phyloP scores from a whole-genome alignment of 1,140 invertebrate species.

The Episyrphus balteatus region DNA sequence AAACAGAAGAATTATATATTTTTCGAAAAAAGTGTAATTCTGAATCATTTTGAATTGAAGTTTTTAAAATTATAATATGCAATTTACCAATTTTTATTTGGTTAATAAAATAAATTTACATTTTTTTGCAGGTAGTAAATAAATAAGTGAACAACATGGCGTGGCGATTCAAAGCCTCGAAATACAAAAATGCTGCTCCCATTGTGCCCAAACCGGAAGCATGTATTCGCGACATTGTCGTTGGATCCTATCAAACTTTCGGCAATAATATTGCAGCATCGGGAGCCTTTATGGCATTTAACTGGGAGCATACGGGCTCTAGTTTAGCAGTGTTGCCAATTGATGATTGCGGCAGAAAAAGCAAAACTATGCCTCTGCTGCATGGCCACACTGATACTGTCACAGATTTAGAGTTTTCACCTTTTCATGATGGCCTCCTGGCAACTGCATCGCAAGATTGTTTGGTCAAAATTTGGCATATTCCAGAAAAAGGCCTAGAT shows the following conservation, averaged over 20 bases:
- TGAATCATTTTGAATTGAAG: too few relatives aligned
- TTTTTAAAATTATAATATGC: too few relatives aligned
- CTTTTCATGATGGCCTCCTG: slow-evolving; percentile 84
- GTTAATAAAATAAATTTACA: too few relatives aligned
- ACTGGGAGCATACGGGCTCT: slow-evolving; percentile 76
- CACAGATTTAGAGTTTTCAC: slow-evolving; percentile 90
- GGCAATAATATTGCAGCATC: slow-evolving; percentile 90
- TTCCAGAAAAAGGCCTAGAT: slow-evolving; percentile 65
- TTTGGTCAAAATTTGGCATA: slow-evolving; percentile 78
- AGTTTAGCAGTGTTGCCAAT: slow-evolving; percentile 76
- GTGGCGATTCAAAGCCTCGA: slow-evolving; percentile 92
- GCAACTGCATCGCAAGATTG: slow-evolving; percentile 86
- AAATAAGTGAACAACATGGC: slow-evolving; percentile 48
- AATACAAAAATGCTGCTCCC: slow-evolving; percentile 92
- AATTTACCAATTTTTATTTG: too few relatives aligned
- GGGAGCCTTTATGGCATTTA: slow-evolving; percentile 85
- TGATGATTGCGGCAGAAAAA: slow-evolving; percentile 75
- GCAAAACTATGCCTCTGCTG: slow-evolving; percentile 69
- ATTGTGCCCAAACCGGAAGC: slow-evolving; percentile 86
- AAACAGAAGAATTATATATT: too few relatives aligned
- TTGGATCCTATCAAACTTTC: slow-evolving; percentile 83
- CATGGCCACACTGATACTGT: slow-evolving; percentile 81
- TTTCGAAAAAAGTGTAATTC: too few relatives aligned
- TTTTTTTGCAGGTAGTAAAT: too few relatives aligned
- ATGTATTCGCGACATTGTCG: slow-evolving; percentile 77